phyloP scores from a whole-genome alignment of 1,140 invertebrate species.

The Batillaria attramentaria region DNA sequence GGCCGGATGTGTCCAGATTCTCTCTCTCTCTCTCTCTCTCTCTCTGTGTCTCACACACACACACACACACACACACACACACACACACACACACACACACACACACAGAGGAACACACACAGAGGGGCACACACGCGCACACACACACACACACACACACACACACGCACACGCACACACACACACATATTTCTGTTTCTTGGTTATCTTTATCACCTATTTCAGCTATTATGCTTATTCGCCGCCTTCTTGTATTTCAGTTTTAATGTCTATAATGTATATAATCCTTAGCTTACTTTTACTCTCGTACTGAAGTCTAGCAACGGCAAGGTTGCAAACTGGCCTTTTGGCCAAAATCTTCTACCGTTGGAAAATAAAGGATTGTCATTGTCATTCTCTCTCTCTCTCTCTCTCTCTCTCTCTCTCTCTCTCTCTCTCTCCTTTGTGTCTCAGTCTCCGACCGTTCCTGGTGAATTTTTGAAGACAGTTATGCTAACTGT shows the following conservation, averaged over 20 bases:
- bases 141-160: background rate
- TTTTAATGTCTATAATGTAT: background rate
- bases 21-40: conserved; percentile 2
- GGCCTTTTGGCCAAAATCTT: background rate
- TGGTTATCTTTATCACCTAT: background rate
- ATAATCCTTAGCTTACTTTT: background rate
- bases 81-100: conserved; percentile 2
- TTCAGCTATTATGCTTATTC: background rate
- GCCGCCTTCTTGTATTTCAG: background rate
- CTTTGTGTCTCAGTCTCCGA: too few species aligned
- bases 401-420: conserved; percentile 2
- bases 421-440: background rate
- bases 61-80: background rate
- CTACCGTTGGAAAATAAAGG: background rate
- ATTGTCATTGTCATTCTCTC: background rate
- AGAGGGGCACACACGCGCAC: background rate
- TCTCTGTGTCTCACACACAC: background rate
- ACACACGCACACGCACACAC: background rate
- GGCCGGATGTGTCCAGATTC: too few species aligned
- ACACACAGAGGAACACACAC: background rate
- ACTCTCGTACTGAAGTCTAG: background rate
- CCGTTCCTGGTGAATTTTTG: background rate
- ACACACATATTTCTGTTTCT: background rate
- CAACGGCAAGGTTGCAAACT: background rate
- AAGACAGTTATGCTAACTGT: background rate